phyloP scores from a whole-genome alignment of 2,113 vertebrate genomes.

The Dipodomys merriami region DNA sequence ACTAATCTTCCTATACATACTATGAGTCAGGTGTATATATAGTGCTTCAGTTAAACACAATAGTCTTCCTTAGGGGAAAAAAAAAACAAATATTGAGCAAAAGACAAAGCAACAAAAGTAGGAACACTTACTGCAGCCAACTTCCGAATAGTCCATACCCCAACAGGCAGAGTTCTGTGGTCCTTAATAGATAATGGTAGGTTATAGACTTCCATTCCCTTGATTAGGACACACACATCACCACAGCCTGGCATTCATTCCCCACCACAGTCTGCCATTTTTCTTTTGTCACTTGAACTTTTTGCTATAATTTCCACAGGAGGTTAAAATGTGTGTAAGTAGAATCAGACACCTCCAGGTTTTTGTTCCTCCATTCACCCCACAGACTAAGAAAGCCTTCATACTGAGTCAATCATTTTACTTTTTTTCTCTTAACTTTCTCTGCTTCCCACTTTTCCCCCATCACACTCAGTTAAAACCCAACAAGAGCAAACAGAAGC shows the following conservation, averaged over 20 bases:
- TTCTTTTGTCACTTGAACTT: not conserved
- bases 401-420: not conserved
- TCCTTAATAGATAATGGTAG: no score
- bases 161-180: not conserved
- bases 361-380: not conserved
- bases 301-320: not conserved
- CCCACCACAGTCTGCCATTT: not conserved
- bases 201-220: accelerated
- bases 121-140: not conserved
- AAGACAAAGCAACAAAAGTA: not conserved
- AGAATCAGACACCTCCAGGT: not conserved
- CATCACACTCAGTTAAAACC: not conserved
- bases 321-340: not conserved
- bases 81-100: conserved; percentile 17
- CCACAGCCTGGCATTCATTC: no score
- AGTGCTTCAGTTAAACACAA: not conserved
- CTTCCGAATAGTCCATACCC: not conserved
- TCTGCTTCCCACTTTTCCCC: not conserved
- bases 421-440: not conserved
- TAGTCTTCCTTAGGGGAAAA: not conserved
- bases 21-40: not conserved
- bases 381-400: not conserved
- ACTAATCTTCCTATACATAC: not conserved
- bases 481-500: not conserved
- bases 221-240: not conserved